phyloP scores from a whole-genome alignment of 2,888 invertebrate species.

The Amaurobius ferox region DNA sequence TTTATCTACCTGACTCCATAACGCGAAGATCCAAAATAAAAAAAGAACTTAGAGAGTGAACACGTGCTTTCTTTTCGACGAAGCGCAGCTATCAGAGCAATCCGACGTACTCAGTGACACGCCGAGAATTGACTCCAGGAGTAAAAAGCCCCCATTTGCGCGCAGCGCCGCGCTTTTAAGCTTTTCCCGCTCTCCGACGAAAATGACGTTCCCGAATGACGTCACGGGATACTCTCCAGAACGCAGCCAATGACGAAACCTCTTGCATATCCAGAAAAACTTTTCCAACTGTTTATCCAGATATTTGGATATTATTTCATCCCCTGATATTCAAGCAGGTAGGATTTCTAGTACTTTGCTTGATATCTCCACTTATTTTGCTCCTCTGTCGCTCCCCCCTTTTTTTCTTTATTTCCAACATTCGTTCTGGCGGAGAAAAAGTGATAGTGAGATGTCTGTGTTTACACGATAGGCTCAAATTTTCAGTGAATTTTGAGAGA shows the following conservation, averaged over 20 bases:
- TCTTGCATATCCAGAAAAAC: not conserved
- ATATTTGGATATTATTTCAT: slow-evolving; percentile 3
- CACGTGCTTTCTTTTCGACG: slow-evolving; percentile 11
- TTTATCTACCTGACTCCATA: slow-evolving; percentile 31
- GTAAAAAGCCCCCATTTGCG: slow-evolving; percentile 57
- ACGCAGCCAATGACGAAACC: not conserved
- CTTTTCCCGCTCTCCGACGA: slow-evolving; percentile 59
- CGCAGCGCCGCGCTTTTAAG: slow-evolving; percentile 65
- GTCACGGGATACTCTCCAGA: slow-evolving; percentile 32
- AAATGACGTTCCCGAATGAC: slow-evolving; percentile 63
- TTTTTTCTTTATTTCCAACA: not conserved
- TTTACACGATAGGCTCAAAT: slow-evolving; percentile 35
- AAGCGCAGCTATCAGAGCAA: slow-evolving; percentile 29
- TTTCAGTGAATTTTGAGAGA: slow-evolving; percentile 22
- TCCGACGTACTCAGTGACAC: slow-evolving; percentile 45
- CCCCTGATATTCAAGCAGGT: slow-evolving; percentile 28
- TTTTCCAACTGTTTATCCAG: not conserved
- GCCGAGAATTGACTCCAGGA: slow-evolving; percentile 59
- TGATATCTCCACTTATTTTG: not conserved
- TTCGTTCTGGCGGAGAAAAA: not conserved
- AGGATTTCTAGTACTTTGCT: slow-evolving; percentile 37
- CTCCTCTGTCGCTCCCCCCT: not conserved
- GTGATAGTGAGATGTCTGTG: slow-evolving; percentile 51
- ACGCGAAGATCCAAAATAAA: slow-evolving; percentile 12
- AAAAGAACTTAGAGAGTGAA: slow-evolving; percentile 4